Evolutionary conservation across 2,888 invertebrate genomes (phyloP), one percentile per base, ranked within the genome.

Genomic region (Syrista parreyssii): DNA sequence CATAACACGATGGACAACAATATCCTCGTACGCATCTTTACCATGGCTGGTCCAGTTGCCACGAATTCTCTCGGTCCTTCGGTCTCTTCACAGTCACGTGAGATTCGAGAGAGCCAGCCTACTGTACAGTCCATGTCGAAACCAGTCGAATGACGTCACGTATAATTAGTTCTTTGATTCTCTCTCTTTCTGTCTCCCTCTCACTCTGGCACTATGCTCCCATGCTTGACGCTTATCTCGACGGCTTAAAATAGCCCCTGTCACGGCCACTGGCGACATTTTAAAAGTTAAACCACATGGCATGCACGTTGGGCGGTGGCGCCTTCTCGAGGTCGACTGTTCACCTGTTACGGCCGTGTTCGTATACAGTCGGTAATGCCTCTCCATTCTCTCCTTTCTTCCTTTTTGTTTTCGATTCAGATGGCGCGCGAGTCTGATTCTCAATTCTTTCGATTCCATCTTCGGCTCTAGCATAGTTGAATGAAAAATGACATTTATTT

Each of bases 261-360:
- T 91, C 90, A 91, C 89, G 91, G 91, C 90, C 90, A 91, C 88
- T 87, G 86, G 88, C 89, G 90, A 90, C 90, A 90, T 90, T 89
- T 90, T 86, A 90, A 89, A 89, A 89, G 88, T 88, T 88, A 86
- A 88, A 84, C 87, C 86, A 87, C 79, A 79, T 82, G 79, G 30
- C 74, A 30, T 31, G 55, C 73, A 31, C 69, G 72, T 71, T 68
- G 76, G 79, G 71, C 74, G 77, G 83, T 82, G 83, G 83, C 84
- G 84, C 85, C 83, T 82, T 77, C 86, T 82, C 78, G 80, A 73
- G 73, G 75, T 78, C 74, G 30, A 30, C 79, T 78, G 35, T 75
- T 75, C 73, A 15, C 79, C 73, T 79, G 77, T 78, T 40, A 40
- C 40, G 40, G 23, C 40, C 40, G 40, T 15, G 40, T 23, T 40